Evolutionary conservation across 2,797 vertebrate species (phyloP).

Genomic region (Enteromius argenteus): DNA sequence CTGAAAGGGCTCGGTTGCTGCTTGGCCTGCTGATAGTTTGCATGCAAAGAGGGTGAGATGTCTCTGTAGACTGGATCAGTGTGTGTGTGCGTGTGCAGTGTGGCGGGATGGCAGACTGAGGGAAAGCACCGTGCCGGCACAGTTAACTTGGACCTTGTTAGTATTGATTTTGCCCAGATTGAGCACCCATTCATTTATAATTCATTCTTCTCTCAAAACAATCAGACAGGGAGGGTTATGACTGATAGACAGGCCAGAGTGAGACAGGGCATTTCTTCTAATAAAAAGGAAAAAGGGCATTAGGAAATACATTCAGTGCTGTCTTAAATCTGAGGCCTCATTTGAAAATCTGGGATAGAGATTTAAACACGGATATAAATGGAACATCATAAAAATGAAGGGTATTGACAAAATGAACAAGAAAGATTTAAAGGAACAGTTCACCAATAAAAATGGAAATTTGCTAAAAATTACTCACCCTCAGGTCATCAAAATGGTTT

Average conservation of each 20-base stretch:
- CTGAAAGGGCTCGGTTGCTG: conserved; percentile 34
- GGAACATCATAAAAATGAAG: background rate
- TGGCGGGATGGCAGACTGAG: conserved; percentile 56
- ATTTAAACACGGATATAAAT: background rate
- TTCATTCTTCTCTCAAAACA: conserved; percentile 69
- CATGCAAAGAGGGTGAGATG: conserved; percentile 29
- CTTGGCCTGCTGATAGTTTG: conserved; percentile 29
- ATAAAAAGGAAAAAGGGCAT: conserved; percentile 4
- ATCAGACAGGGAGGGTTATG: conserved; percentile 57
- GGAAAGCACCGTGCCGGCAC: conserved; percentile 55
- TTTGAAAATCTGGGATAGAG: background rate
- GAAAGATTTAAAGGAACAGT: background rate
- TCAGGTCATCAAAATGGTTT: background rate
- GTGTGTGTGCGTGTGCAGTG: conserved; percentile 21
- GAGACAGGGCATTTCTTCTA: conserved; percentile 17
- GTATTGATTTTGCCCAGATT: conserved; percentile 76
- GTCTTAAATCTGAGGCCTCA: background rate
- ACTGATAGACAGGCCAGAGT: conserved; percentile 37
- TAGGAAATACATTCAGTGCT: background rate
- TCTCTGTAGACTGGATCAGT: conserved; percentile 9
- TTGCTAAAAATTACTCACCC: background rate
- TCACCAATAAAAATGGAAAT: background rate
- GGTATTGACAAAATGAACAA: background rate
- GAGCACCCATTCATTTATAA: conserved; percentile 77
- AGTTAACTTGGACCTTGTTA: conserved; percentile 76